Base-by-base conservation (phyloP, 2,797 vertebrate species). In the Pteronotus mesoamericanus region DNA sequence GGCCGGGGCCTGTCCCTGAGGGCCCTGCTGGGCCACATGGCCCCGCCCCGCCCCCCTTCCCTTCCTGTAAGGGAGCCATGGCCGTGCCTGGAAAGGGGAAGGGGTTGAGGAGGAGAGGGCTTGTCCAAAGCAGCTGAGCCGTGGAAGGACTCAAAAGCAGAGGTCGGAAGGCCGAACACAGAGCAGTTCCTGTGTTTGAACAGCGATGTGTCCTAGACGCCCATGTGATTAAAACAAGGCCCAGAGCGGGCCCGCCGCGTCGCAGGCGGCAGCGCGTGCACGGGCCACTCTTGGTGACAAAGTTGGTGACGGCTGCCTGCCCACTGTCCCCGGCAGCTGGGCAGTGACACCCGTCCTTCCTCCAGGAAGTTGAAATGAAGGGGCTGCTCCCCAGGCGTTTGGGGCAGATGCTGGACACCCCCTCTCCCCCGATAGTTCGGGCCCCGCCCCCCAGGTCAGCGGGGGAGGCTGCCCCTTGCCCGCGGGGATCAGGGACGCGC, bases 1-100 rank as follows among this genome's bases (percentile, higher is more conserved):
- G 34, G 21, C 24, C 29, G 11, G 39, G 44, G 32, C 1, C 3
- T 5, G 12, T 46, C 37, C 66, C 29, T 15, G 32, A 12, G 5
- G 21, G 4, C 68, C 51, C 46, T 32, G 12, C 37, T 48, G 8
- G 10, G 2, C 44, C 48, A 8, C 37, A 26, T 0, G 14, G 15
- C 21, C 32, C 68, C 16, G 34, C 32, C 4, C 55, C n/a, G 0
- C 37, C 48, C 9, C 3, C 32, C 15, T 32, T 37, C 39, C 57
- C 46, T 64, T 69, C 53, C 46, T 78, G 48, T 3, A 75, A 78
- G 74, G 86, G 78, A 88, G 48, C 55, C 57, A 71, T 84, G 37
- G 55, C 87, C 64, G 48, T 44, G 15, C 22, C 61, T 64, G 37
- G 6, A 16, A 29, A 34, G 53, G 29, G 2, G 16, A 4, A 4